These are phyloP conservation scores for Porites cylindrica DNA, from an alignment of 92 coral and sea anemone genomes.

Conservation along the genomic window DNA sequence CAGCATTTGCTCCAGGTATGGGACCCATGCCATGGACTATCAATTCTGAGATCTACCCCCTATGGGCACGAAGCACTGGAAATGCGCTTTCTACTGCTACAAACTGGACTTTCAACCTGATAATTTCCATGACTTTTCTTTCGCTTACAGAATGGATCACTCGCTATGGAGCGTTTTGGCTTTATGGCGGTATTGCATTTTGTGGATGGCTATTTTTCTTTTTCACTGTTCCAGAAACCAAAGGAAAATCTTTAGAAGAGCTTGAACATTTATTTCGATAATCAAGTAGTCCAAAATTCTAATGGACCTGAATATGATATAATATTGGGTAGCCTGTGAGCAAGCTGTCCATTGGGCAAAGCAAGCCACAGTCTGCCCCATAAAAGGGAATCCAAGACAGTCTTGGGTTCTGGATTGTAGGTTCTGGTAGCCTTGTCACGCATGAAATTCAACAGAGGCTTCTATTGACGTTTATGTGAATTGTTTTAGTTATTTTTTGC, in stretches of 20 bases:
- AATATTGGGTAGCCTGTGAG: no score
- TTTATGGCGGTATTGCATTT: conserved; percentile 79
- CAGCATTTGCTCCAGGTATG: conserved; percentile 89
- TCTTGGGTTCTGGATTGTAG: no score
- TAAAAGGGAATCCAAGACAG: no score
- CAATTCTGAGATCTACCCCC: conserved; percentile 86
- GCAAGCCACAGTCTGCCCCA: no score
- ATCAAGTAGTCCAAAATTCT: background rate
- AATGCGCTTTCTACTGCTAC: conserved; percentile 83
- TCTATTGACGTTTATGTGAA: no score
- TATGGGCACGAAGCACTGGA: conserved; percentile 90
- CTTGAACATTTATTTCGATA: conserved; percentile 67
- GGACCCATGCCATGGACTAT: conserved; percentile 94
- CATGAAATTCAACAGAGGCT: no score
- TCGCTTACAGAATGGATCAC: conserved; percentile 79
- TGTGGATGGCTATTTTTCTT: conserved; percentile 89
- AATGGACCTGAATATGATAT: no score
- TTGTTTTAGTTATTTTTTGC: no score
- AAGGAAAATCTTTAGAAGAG: conserved; percentile 91
- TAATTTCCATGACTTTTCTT: conserved; percentile 83
- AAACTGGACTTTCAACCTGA: conserved; percentile 81
- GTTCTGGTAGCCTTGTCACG: no score
- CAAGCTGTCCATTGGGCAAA: no score
- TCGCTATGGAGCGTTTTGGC: conserved; percentile 91
- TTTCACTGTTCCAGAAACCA: conserved; percentile 88